Base-by-base conservation (phyloP, 1,140 invertebrate genomes). In the Brachionus calyciflorus region DNA sequence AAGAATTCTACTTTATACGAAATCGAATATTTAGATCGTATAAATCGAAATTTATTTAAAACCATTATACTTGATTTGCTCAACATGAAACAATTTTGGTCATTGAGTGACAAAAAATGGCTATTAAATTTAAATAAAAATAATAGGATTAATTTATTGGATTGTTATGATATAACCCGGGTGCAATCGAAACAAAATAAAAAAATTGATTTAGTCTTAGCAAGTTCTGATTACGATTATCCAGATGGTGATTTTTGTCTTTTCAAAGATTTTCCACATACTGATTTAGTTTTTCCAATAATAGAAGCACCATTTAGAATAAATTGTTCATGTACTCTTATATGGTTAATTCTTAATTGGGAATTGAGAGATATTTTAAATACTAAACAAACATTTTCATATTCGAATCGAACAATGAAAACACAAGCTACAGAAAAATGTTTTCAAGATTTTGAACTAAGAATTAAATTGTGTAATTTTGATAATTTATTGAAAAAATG, bases 181-280 rank as follows among this genome's bases (percentile, higher is more conserved):
- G 17, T 19, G 4, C 21, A 60, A 9, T 19, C 4, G 19, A 7
- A 17, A 12, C 17, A 4, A 10, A 60, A n/a, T 37, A 37, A 37
- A 40, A 19, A 19, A 19, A 30, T 60, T 17, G 2, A 60, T 37
- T 4, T 60, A 3, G 55, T 60, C 19, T 17, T 60, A 14, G 37
- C 33, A 3, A 60, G 30, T 9, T 60, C 55, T 12, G 30, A 60
- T 28, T 65, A 65, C 24, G 21, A 21, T 21, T 65, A 44, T 44
- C 60, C 40, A 10, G 46, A 73, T 26, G 46, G 51, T 9, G 46
- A 73, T 21, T 73, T 73, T 41, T 73, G 69, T 46, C 14, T 21
- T 12, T 73, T 73, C 51, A 55, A 37, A 40, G n/a, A 73, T 30
- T 73, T 73, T 51, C 69, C 69, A 12, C 69, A 73, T 21, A 5